Evolutionary conservation across 2,888 invertebrate species (phyloP).

Genomic region (Epistrophe eligans): DNA sequence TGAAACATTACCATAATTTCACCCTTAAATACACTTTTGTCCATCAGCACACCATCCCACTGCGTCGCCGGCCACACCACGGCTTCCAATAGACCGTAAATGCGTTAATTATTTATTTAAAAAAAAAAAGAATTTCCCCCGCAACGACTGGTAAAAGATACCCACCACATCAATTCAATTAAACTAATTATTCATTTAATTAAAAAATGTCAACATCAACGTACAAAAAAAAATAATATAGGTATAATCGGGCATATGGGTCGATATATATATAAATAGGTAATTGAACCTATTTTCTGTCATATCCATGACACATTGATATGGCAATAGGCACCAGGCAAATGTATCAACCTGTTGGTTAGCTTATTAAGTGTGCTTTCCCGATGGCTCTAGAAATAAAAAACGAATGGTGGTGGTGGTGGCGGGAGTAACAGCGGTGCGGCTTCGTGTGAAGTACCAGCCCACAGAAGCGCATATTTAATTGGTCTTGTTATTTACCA

Average conservation of each 20-base stretch:
- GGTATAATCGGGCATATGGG: conserved; percentile 59
- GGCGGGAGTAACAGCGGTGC: no score
- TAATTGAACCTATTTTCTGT: conserved; percentile 40
- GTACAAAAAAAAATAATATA: conserved; percentile 5
- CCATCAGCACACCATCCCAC: background rate
- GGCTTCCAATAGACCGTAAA: conserved; percentile 13
- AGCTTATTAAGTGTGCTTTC: conserved; percentile 28
- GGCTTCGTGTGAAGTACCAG: conserved; percentile 45
- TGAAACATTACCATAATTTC: conserved; percentile 54
- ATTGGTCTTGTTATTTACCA: conserved; percentile 42
- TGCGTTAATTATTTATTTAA: conserved; percentile 64
- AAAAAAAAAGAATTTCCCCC: conserved; percentile 6
- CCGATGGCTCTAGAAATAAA: conserved; percentile 19
- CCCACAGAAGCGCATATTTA: conserved; percentile 45
- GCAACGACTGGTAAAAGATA: conserved; percentile 34
- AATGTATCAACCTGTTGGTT: conserved; percentile 58
- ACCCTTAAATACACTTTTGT: conserved; percentile 14
- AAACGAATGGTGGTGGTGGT: background rate
- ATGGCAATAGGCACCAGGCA: conserved; percentile 7
- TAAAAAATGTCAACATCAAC: conserved; percentile 45
- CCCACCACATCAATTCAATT: conserved; percentile 54
- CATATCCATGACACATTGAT: conserved; percentile 31
- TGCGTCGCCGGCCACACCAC: no score
- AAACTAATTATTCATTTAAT: conserved; percentile 70
- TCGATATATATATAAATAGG: conserved; percentile 45